Base-by-base conservation (phyloP, 2,113 vertebrate genomes). In the Seriola dumerili region DNA sequence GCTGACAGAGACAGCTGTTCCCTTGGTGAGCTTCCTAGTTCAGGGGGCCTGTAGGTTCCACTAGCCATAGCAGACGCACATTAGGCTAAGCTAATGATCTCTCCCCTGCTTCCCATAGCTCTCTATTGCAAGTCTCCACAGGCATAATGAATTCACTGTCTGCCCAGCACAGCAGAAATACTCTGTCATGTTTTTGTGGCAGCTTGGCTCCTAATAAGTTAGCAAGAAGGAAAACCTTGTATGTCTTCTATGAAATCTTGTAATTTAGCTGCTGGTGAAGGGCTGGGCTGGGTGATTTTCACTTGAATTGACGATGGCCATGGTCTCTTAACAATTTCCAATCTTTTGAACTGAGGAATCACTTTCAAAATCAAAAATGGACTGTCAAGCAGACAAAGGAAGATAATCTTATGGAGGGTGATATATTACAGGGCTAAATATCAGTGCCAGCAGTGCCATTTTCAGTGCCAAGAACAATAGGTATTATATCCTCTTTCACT, bases 171-270 rank as follows among this genome's bases (percentile, higher is more conserved):
- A 77, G 80, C 62, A 86, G 36, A 86, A 81, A 86, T 46, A 82
- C 87, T 34, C 82, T 36, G 93, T 89, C 95, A 95, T 93, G 81
- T 95, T 95, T 95, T 95, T 89, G 78, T 95, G 95, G 92, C 93
- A 95, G 93, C 80, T 94, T 83, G 82, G 67, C 42, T 77, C 48
- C 46, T 29, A 64, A 21, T 62, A 40, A 72, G 69, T 82, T 77
- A 46, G n/a, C 17, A 13, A 38, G 38, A 77, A 14, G 72, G 34
- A 55, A 67, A 54, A 57, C 14, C 29, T 25, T 67, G 21, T 1
- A 8, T 63, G 57, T 62, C 46, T 29, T 73, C 29, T 58, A 23
- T 71, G 3, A 78, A 52, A 71, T 64, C 10, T n/a, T 12, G 9
- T 10, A 63, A 63, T 4, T 54, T 64, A 44, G 4, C 6, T 79